These are phyloP conservation scores for Indicator maculatus DNA, from an alignment of 2,113 vertebrate genomes.

Conservation along the genomic window DNA sequence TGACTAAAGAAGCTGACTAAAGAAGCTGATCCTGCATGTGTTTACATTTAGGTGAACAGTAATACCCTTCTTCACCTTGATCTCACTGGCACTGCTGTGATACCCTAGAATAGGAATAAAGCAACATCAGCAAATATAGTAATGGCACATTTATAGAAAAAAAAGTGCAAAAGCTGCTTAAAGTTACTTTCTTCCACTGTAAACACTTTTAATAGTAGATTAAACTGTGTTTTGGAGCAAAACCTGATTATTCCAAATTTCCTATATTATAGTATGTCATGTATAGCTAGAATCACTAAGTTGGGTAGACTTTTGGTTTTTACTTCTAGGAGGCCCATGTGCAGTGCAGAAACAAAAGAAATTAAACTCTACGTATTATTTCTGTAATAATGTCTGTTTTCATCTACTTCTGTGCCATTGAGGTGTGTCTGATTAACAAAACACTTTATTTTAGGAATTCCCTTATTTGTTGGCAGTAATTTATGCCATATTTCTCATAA, in stretches of 20 bases:
- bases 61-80: not conserved
- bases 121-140: not conserved
- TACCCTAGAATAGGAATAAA: not conserved
- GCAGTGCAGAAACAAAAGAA: not conserved
- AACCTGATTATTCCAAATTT: not conserved
- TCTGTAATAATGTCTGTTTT: not conserved
- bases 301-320: not conserved
- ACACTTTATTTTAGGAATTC: constrained; percentile 19
- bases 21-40: not conserved
- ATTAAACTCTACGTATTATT: not conserved
- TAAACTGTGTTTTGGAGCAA: not conserved
- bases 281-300: not conserved
- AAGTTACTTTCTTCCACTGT: not conserved
- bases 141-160: not conserved
- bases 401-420: not conserved
- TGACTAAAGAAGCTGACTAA: not conserved
- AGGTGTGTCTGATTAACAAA: constrained; percentile 33
- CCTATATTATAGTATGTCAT: not conserved
- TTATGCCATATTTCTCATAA: not conserved
- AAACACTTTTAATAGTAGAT: not conserved
- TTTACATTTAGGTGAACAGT: not conserved
- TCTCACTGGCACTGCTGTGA: not conserved
- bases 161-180: not conserved
- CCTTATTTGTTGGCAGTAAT: constrained; percentile 8
- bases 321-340: not conserved